A percentile compares a stretch with the other conserved stretches of the same genome.
phyloP scores from a whole-genome alignment of 2,888 invertebrate genomes.

The Limnephilus auricula region DNA sequence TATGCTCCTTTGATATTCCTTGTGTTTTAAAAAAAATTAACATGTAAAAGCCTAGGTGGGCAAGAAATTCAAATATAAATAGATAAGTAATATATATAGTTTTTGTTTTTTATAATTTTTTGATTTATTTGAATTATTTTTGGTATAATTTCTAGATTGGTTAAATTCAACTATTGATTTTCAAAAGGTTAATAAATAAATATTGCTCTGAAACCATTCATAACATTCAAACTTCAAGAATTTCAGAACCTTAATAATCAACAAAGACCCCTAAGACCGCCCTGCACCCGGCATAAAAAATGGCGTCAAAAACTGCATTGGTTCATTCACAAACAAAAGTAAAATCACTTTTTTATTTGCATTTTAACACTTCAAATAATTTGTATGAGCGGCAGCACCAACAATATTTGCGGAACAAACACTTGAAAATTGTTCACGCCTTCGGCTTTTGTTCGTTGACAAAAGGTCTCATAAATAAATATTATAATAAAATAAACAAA shows the following conservation, averaged over 20 bases:
- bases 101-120: too few species aligned
- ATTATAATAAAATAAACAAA: conserved; percentile 21
- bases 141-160: too few species aligned
- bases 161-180: too few species aligned
- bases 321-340: conserved; percentile 12
- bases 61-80: too few species aligned
- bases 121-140: too few species aligned
- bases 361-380: conserved; percentile 14
- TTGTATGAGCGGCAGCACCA: conserved; percentile 1
- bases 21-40: too few species aligned
- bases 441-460: conserved; percentile 28
- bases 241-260: neutral
- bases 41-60: too few species aligned
- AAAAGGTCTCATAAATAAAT: conserved; percentile 5
- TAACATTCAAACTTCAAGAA: neutral
- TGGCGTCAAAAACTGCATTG: conserved; percentile 28
- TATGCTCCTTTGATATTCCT: too few species aligned
- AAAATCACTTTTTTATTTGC: conserved; percentile 20
- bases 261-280: neutral
- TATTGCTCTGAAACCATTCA: neutral
- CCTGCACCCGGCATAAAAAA: neutral
- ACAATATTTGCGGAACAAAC: conserved; percentile 23
- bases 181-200: too few species aligned
- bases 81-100: too few species aligned
- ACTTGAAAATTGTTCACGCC: conserved; percentile 27